Conservation (phyloP, 1,140 invertebrate species). For the Drosophila watanabei region DNA sequence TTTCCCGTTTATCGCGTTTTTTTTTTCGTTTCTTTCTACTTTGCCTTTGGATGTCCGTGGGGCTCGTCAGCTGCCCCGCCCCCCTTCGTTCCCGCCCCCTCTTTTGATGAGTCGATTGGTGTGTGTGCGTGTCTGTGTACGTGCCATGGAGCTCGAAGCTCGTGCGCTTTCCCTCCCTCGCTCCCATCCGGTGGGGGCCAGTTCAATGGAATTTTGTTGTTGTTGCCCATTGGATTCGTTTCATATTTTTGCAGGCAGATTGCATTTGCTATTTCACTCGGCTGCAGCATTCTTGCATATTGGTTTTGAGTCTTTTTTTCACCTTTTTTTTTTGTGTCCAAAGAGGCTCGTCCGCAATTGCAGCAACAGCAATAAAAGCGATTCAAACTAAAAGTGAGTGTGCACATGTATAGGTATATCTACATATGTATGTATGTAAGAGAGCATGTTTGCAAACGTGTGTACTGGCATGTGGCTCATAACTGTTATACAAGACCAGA, state of each 20-base stretch:
- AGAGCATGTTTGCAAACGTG: conserved; percentile 17
- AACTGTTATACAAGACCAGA: conserved; percentile 52
- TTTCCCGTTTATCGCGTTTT: conserved; percentile 15
- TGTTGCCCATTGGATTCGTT: conserved; percentile 35
- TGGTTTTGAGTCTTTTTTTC: background rate
- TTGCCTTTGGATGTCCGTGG: conserved; percentile 61
- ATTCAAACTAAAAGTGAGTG: conserved; percentile 13
- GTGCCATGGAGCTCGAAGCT: conserved; percentile 34
- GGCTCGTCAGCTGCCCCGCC: conserved; percentile 60
- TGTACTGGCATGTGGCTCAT: conserved; percentile 39
- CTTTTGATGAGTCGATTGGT: conserved; percentile 6
- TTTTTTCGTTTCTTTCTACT: conserved; percentile 5
- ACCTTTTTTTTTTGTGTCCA: conserved; percentile 8
- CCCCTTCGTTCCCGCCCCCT: conserved; percentile 12
- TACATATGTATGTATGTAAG: background rate
- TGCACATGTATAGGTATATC: background rate
- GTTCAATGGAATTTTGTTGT: conserved; percentile 61
- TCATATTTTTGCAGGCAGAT: conserved; percentile 19
- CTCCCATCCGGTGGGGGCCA: conserved; percentile 3
- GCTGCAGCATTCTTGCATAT: conserved; percentile 6
- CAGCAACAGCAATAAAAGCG: conserved; percentile 17
- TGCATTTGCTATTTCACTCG: conserved; percentile 24
- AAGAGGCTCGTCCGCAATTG: conserved; percentile 50
- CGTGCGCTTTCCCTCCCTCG: conserved; percentile 10
- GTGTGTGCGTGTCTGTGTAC: conserved; percentile 20